Base-by-base conservation (phyloP, 2,113 vertebrate species). In the Parotia lawesii region DNA sequence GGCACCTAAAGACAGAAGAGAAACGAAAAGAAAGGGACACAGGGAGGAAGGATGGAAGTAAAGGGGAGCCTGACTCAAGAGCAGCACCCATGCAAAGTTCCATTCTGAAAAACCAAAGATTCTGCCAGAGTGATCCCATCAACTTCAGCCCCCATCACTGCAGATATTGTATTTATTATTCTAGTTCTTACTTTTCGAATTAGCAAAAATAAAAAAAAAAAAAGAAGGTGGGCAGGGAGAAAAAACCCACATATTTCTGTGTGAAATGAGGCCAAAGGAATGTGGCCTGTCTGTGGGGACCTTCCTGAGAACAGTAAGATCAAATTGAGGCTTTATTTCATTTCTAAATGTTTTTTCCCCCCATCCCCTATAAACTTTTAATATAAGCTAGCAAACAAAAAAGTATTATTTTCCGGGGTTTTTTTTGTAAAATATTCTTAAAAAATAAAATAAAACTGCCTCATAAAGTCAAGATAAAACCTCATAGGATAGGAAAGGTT, bases 261-360 rank as follows among this genome's bases (percentile, higher is more conserved):
- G 29, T 14, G 8, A 69, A 69, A n/a, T 1, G 1, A 7, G 8
- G 8, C 10, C 18, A 44, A 65, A 88, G 35, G 2, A 65, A 38
- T 2, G 4, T 28, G 18, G 12, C 7, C 33, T 56, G 13, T 19
- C 35, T 50, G 15, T 15, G 31, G 23, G 15, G 10, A 62, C 24
- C 20, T 77, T 77, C 29, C n/a, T 7, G 3, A 86, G 7, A 27
- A 3, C 11, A 71, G 8, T 6, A 71, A 61, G 17, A 66, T 14
- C 22, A 75, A 62, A 53, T 0, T 11, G 29, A 71, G 11, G 15
- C 5, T 62, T 75, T 23, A 48, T 23, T 48, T 14, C 0, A 31
- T 44, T 90, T 56, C 18, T 23, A 15, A 14, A 12, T 24, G 7
- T 15, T 17, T 4, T 3, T 0, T 0, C 0, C 6, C 0, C 6